Evolutionary conservation across 2,888 invertebrate genomes (phyloP).

Genomic region (Eupithecia centaureata): DNA sequence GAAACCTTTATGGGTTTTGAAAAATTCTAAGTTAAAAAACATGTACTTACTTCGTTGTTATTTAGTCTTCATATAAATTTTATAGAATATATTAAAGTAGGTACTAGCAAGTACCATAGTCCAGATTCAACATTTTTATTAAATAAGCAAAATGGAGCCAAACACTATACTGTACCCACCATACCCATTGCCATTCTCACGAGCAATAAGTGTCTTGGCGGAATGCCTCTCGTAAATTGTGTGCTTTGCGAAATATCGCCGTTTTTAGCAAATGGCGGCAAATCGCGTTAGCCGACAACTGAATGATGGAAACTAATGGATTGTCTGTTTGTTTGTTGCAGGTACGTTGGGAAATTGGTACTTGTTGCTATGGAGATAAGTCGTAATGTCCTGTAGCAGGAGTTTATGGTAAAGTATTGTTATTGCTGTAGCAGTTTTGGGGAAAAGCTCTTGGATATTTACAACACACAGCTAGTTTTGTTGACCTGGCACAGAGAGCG

Average conservation of each 20-base stretch:
- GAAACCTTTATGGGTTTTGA: too few species aligned
- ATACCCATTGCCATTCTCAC: not conserved
- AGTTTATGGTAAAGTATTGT: conserved; percentile 1
- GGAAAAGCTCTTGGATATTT: not conserved
- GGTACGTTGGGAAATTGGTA: conserved; percentile 32
- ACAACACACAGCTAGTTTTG: not conserved
- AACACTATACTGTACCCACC: not conserved
- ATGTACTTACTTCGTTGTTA: too few species aligned
- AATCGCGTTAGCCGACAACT: conserved; percentile 28
- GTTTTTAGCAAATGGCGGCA: conserved; percentile 31
- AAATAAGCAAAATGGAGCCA: too few species aligned
- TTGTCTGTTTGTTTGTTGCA: conserved; percentile 36
- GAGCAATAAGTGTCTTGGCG: conserved; percentile 26
- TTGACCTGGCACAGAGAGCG: not conserved
- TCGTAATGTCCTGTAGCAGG: not conserved
- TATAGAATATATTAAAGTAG: too few species aligned
- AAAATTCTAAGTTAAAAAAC: too few species aligned
- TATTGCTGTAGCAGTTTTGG: not conserved
- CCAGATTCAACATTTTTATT: not conserved
- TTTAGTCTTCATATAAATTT: too few species aligned
- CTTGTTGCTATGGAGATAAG: not conserved
- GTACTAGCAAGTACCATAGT: not conserved
- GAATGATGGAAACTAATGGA: conserved; percentile 32
- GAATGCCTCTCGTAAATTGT: conserved; percentile 25
- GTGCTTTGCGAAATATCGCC: conserved; percentile 22